Conservation (phyloP, 1,140 invertebrate genomes). For the Harlomillsia oculata region DNA sequence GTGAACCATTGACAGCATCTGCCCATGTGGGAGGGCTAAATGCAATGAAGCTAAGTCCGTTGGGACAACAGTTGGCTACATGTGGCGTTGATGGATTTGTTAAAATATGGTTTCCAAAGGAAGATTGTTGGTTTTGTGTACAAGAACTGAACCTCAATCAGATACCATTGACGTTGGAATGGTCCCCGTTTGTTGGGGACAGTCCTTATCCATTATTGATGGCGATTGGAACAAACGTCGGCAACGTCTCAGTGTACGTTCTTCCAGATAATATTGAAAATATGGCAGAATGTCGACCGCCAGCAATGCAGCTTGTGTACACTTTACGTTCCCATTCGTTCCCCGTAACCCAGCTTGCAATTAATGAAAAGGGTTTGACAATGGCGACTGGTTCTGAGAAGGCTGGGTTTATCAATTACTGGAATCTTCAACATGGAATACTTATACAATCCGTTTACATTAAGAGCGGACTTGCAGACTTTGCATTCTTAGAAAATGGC, state of each 20-base stretch:
- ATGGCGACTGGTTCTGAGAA: constrained; percentile 45
- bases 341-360: constrained; percentile 45
- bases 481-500: constrained; percentile 46
- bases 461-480: constrained; percentile 44
- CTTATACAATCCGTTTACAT: constrained; percentile 50
- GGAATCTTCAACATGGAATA: constrained; percentile 52
- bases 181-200: constrained; percentile 44
- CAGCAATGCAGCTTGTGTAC: constrained; percentile 38
- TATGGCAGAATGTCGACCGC: not conserved
- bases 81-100: constrained; percentile 42
- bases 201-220: constrained; percentile 39
- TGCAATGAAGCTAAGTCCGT: constrained; percentile 46
- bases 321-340: constrained; percentile 48
- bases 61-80: constrained; percentile 46
- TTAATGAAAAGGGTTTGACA: constrained; percentile 47
- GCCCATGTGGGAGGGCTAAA: constrained; percentile 40
- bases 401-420: constrained; percentile 52
- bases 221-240: constrained; percentile 46
- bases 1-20: not conserved
- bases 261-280: constrained; percentile 38
- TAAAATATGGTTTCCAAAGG: constrained; percentile 45
- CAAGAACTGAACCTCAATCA: constrained; percentile 41
- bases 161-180: constrained; percentile 42
- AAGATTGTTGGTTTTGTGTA: constrained; percentile 39
- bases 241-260: constrained; percentile 48